Percentiles rank a stretch among this genome's conserved stretches.
Evolutionary conservation across 1,140 invertebrate genomes (phyloP).

Genomic region (Nephotettix cincticeps): DNA sequence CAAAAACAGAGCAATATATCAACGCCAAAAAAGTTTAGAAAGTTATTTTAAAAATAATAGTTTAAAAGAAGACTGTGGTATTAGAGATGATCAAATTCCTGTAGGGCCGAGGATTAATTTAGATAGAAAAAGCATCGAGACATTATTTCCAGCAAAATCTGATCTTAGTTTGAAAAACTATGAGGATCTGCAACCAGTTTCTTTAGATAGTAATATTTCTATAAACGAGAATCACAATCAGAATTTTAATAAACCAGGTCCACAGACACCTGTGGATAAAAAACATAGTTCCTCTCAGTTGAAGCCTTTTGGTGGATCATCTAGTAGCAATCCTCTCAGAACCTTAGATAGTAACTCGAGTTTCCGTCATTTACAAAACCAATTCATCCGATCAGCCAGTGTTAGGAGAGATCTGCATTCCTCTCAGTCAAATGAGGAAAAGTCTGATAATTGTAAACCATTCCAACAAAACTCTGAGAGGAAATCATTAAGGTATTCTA

Average conservation of each 20-base stretch:
- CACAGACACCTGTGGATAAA: conserved; percentile 35
- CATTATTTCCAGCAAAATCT: conserved; percentile 4
- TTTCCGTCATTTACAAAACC: conserved; percentile 15
- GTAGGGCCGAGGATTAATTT: conserved; percentile 8
- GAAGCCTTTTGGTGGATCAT: not conserved
- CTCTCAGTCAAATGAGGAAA: conserved; percentile 1
- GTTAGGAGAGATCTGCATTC: conserved; percentile 16
- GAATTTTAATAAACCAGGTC: conserved; percentile 36
- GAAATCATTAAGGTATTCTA: conserved; percentile 32
- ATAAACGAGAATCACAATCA: conserved; percentile 31
- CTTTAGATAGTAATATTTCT: conserved; percentile 37
- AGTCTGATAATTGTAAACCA: not conserved
- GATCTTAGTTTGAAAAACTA: conserved; percentile 6
- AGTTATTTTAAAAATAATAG: conserved; percentile 21
- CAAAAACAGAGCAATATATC: conserved; percentile 29
- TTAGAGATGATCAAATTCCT: conserved; percentile 14
- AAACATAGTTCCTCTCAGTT: conserved; percentile 27
- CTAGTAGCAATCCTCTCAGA: not conserved
- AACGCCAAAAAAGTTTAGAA: conserved; percentile 20
- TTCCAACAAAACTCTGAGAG: conserved; percentile 29
- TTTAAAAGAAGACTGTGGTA: conserved; percentile 15
- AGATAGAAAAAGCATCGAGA: conserved; percentile 18
- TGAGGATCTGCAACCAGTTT: conserved; percentile 32
- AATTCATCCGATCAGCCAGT: conserved; percentile 15
- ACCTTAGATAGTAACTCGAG: not conserved